Percentiles rank a stretch among this genome's conserved stretches.
Conservation (phyloP, 2,113 vertebrate species). For the Hippocampus comes region DNA sequence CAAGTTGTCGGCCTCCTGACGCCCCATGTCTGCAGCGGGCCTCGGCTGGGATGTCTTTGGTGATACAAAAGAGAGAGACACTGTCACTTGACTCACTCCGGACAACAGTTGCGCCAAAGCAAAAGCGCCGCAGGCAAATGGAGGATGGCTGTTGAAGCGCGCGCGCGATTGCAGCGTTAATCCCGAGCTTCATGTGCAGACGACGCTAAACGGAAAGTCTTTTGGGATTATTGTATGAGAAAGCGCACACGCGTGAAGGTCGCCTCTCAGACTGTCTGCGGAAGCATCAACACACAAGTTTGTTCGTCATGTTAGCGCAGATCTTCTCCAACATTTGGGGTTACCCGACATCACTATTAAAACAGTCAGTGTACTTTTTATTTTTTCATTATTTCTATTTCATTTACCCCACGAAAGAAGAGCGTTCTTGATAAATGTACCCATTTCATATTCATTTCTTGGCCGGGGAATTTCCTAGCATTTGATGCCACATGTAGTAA, state of each 20-base stretch:
- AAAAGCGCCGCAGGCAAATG: too few relatives aligned
- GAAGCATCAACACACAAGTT: too few relatives aligned
- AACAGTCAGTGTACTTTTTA: too few relatives aligned
- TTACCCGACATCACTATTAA: too few relatives aligned
- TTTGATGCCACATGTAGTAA: too few relatives aligned
- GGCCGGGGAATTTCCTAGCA: too few relatives aligned
- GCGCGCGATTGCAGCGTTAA: neutral
- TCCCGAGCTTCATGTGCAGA: slow-evolving; percentile 5
- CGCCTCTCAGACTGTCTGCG: slow-evolving; percentile 29
- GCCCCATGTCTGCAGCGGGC: slow-evolving; percentile 80
- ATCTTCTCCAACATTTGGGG: too few relatives aligned
- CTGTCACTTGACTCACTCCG: neutral
- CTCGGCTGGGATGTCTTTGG: slow-evolving; percentile 71
- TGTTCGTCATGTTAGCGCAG: too few relatives aligned
- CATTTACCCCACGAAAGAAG: too few relatives aligned
- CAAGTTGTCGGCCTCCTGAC: slow-evolving; percentile 75
- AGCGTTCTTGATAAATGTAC: too few relatives aligned
- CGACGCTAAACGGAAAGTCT: slow-evolving; percentile 19
- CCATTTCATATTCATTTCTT: too few relatives aligned
- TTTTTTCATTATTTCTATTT: too few relatives aligned
- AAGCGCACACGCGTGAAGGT: slow-evolving; percentile 21
- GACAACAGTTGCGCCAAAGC: neutral
- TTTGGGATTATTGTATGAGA: slow-evolving; percentile 35
- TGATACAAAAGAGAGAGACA: neutral
- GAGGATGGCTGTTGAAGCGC: neutral